phyloP scores from a whole-genome alignment of 64 coral and sea anemone genomes.

The Hydrozoanthus tunicans region DNA sequence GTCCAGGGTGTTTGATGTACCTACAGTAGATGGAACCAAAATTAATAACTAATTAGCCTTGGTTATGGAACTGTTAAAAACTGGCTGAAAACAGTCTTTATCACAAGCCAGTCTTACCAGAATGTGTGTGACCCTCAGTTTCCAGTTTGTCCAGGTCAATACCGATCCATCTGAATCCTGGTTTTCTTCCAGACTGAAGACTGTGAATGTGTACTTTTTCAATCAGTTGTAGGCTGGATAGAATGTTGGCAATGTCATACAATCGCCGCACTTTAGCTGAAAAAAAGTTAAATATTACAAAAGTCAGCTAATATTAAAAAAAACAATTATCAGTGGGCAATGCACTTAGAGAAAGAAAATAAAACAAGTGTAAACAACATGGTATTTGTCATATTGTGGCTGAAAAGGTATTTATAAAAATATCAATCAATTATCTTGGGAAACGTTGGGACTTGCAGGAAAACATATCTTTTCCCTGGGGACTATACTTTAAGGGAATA shows the following conservation, averaged over 20 bases:
- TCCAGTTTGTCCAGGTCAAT: conserved; percentile 84
- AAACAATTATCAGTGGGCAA: too few species aligned
- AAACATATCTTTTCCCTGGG: not conserved
- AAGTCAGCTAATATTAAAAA: too few species aligned
- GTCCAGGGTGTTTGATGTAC: not conserved
- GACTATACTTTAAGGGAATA: too few species aligned
- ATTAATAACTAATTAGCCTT: not conserved
- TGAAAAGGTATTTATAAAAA: too few species aligned
- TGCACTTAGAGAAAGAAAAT: too few species aligned
- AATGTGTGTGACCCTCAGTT: not conserved
- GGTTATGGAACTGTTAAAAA: not conserved
- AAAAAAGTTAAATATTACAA: not conserved
- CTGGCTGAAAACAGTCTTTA: not conserved
- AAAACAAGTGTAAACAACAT: too few species aligned
- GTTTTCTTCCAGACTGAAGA: conserved; percentile 87
- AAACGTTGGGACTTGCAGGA: too few species aligned
- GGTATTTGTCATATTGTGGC: too few species aligned
- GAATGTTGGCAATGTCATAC: conserved; percentile 98
- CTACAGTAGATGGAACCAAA: not conserved
- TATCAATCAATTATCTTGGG: too few species aligned
- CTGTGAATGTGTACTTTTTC: conserved; percentile 98
- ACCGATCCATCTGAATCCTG: conserved; percentile 99
- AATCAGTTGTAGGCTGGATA: conserved; percentile 94
- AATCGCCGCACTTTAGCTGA: conserved; percentile 94
- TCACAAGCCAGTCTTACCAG: not conserved